A percentile compares a stretch with the other conserved stretches of the same genome.
Conservation (phyloP, 2,113 vertebrate species). For the Aspiorhynchus laticeps region DNA sequence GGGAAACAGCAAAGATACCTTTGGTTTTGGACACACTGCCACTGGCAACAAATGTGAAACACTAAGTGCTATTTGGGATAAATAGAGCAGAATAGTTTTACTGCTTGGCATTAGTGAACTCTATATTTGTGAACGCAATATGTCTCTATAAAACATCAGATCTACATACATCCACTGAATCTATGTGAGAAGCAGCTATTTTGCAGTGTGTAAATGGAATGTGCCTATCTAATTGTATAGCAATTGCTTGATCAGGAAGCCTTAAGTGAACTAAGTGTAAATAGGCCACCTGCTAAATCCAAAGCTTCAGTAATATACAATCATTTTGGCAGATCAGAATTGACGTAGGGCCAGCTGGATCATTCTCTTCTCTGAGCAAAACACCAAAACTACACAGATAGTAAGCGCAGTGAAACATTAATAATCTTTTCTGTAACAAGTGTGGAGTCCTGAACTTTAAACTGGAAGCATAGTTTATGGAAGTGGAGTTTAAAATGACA, state of each 20-base stretch:
- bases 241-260: background rate
- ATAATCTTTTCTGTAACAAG: background rate
- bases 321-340: background rate
- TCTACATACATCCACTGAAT: background rate
- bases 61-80: background rate
- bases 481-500: background rate
- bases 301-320: background rate
- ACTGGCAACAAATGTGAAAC: background rate
- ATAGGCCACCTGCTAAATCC: background rate
- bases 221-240: background rate
- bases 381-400: background rate
- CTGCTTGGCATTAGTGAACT: background rate
- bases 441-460: background rate
- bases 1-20: background rate
- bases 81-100: background rate
- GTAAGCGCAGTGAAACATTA: constrained; percentile 1
- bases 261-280: background rate
- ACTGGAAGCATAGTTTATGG: background rate
- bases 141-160: background rate
- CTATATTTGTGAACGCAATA: background rate
- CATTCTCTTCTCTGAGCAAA: background rate
- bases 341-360: background rate
- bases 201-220: background rate
- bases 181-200: background rate
- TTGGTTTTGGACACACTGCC: background rate